Base-by-base conservation (phyloP, 2,888 invertebrate species). In the Merodon equestris region DNA sequence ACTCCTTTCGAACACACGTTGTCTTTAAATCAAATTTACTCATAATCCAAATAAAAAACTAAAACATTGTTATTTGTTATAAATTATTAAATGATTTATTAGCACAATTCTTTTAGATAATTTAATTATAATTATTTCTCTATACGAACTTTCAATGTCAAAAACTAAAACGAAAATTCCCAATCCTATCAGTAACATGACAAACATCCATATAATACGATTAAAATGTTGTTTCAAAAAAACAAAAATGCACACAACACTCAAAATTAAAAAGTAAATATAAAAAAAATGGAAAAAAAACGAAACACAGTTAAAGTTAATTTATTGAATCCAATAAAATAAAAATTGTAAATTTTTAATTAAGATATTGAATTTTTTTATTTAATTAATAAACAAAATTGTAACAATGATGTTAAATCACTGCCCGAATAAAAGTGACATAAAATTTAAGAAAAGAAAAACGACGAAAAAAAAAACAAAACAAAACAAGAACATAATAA, bases 341-440 rank as follows among this genome's bases (percentile, higher is more conserved):
- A 74, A 74, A 74, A 74, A 70, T 79, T 79, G 79, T 79, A 79
- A 67, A 79, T 79, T 74, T 27, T 79, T 79, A 77, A 77, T 77
- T 77, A 77, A 77, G 67, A 77, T 77, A 77, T 73, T 72, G 73
- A 73, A 73, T 64, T 79, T 79, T 63, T 79, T 74, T 74, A 74
- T 79, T 79, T 74, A 60, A 64, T 74, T 79, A 79, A 79, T 74
- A 74, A 79, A 63, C 74, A 74, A 79, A 79, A 74, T 79, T 79
- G 70, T 79, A 79, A 70, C 64, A 74, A 79, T 74, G 68, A 79
- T 74, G 79, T 74, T 73, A 45, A 64, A 79, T 79, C 79, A 79
- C 79, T 79, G 79, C 79, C 79, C 79, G 74, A 79, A 74, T 79
- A 74, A 79, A 74, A 64, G 64, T 74, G 68, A 79, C 38, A 74